A percentile compares a stretch with the other conserved stretches of the same genome.
Evolutionary conservation across 2,113 vertebrate species (phyloP).

Genomic region (Albula glossodonta): DNA sequence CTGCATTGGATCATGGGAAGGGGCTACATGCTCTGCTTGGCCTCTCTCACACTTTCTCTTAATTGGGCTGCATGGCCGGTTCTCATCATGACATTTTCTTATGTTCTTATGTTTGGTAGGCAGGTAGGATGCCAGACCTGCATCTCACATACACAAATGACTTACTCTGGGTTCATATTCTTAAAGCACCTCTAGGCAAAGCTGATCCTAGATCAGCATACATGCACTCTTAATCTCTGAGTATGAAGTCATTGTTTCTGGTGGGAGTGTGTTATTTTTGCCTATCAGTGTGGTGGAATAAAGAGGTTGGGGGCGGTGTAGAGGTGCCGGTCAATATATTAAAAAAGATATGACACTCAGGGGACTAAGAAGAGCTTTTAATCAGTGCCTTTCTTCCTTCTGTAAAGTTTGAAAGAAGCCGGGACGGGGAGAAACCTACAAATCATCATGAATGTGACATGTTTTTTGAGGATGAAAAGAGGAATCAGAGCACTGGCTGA

Average conservation of each 20-base stretch:
- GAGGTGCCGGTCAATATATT: neutral
- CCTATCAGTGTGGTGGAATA: neutral
- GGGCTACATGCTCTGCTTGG: no score
- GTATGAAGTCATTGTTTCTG: neutral
- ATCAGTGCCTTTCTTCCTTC: neutral
- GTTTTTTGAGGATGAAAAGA: slow-evolving; percentile 11
- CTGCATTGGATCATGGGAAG: no score
- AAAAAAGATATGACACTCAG: neutral
- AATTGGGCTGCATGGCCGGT: no score
- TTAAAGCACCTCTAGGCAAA: no score
- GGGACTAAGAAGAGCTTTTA: neutral
- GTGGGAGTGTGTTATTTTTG: neutral
- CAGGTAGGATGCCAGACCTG: no score
- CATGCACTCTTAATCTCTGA: no score
- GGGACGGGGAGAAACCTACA: slow-evolving; percentile 2
- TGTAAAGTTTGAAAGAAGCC: slow-evolving; percentile 12
- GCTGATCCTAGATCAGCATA: no score
- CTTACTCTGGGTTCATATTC: no score
- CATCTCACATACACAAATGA: no score
- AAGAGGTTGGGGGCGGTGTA: neutral
- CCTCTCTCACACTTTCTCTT: no score
- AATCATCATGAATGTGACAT: neutral
- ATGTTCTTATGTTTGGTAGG: no score
- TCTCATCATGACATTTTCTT: no score
- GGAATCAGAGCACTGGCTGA: neutral